Evolutionary conservation across 2,888 invertebrate genomes (phyloP), one percentile per base, ranked within the genome.

Genomic region (Linnaemya vulpina): DNA sequence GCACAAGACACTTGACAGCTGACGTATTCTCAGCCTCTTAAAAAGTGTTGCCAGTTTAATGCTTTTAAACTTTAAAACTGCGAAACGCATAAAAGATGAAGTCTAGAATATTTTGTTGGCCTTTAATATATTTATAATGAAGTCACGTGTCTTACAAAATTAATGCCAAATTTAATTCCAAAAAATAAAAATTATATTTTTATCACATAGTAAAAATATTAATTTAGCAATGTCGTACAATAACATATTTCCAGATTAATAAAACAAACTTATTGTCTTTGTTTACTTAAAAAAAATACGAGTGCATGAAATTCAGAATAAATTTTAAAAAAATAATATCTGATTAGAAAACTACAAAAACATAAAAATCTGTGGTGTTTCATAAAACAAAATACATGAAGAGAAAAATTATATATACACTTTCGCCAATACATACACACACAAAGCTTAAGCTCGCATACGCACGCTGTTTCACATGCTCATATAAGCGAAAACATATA

Each of bases 211-310:
- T n/a, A 30, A 30, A 30, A 30, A 30, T 30, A 30, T 30, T 3
- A 3, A 30, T 30, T 30, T 30, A 30, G n/a, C n/a, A n/a, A n/a
- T n/a, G n/a, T n/a, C n/a, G n/a, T n/a, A n/a, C n/a, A n/a, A n/a
- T n/a, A n/a, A n/a, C n/a, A n/a, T n/a, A n/a, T n/a, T n/a, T n/a
- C n/a, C n/a, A n/a, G n/a, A n/a, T n/a, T n/a, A n/a, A 20, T 1
- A 10, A 74, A 68, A 75, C 74, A 68, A 70, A 75, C 75, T 81
- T 62, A 53, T 75, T 75, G 81, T 62, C 43, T 71, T 74, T 46
- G 43, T 55, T 53, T 43, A 63, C 43, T 43, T 30, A 30, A 30
- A 62, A 53, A 71, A 22, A 30, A 71, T 43, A 25, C 38, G 22
- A 17, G 17, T 20, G 17, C 11, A 30, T 9, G 17, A 25, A 75